Percentiles rank a stretch among this genome's conserved stretches.
phyloP scores from a whole-genome alignment of 2,113 vertebrate species.

The Ctenodactylus gundi region DNA sequence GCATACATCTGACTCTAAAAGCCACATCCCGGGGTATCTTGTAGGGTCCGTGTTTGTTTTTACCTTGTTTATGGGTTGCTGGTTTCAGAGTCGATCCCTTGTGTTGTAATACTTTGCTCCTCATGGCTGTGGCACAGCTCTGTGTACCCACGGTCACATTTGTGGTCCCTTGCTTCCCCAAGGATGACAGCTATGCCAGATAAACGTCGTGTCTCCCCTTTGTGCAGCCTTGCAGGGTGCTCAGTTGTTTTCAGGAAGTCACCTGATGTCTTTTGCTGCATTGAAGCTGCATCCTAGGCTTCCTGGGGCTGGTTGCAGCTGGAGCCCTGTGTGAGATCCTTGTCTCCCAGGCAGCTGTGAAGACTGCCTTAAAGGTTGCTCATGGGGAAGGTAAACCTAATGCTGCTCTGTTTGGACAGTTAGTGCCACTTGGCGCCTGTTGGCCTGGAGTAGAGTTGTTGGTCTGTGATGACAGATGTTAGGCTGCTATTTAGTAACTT shows the following conservation, averaged over 20 bases:
- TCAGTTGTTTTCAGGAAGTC: background rate
- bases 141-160: background rate
- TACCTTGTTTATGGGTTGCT: fast-evolving
- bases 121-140: background rate
- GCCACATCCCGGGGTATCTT: background rate
- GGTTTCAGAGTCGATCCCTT: background rate
- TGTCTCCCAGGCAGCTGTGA: background rate
- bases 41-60: background rate
- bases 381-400: background rate
- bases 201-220: background rate
- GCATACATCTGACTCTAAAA: fast-evolving
- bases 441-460: background rate
- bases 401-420: slow-evolving; percentile 26
- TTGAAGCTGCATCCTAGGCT: fast-evolving
- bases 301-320: background rate
- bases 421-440: fast-evolving
- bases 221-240: background rate
- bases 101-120: fast-evolving
- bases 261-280: fast-evolving
- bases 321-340: background rate
- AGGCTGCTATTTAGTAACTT: slow-evolving; percentile 65
- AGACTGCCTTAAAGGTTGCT: background rate
- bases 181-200: fast-evolving
- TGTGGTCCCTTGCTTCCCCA: background rate
- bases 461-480: slow-evolving; percentile 45